phyloP scores from a whole-genome alignment of 2,113 vertebrate genomes.

The Isurus oxyrinchus region DNA sequence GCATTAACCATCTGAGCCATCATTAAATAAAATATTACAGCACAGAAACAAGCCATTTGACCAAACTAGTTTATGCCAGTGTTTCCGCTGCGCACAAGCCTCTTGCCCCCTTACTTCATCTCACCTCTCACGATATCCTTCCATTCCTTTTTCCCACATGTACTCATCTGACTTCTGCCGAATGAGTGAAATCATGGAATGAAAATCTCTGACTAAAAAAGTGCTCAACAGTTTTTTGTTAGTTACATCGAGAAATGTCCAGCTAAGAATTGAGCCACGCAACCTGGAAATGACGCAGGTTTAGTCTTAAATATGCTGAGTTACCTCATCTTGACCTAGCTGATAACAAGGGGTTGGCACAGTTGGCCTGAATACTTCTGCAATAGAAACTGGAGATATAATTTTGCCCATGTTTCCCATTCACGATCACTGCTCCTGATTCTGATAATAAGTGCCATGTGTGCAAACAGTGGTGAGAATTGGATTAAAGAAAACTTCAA shows the following conservation, averaged over 20 bases:
- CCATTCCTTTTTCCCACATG: neutral
- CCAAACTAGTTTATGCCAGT: neutral
- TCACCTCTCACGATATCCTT: neutral
- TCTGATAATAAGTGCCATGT: neutral
- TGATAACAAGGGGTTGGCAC: neutral
- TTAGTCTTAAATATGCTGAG: neutral
- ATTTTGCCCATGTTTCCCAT: neutral
- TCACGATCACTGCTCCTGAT: neutral
- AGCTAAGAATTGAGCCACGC: neutral
- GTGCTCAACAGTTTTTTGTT: too few relatives aligned
- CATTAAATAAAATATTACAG: neutral
- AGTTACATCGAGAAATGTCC: neutral
- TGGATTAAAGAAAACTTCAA: neutral
- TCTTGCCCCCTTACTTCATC: neutral
- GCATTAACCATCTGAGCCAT: neutral
- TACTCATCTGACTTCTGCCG: neutral
- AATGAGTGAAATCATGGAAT: neutral
- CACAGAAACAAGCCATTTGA: neutral
- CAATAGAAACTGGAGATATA: neutral
- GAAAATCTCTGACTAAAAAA: neutral
- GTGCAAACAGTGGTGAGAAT: neutral
- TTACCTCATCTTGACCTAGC: neutral
- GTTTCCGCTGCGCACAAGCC: neutral
- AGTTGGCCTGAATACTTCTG: neutral
- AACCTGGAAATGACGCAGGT: neutral